Conservation (phyloP, 2,113 vertebrate genomes). For the Hemiprocne comata region DNA sequence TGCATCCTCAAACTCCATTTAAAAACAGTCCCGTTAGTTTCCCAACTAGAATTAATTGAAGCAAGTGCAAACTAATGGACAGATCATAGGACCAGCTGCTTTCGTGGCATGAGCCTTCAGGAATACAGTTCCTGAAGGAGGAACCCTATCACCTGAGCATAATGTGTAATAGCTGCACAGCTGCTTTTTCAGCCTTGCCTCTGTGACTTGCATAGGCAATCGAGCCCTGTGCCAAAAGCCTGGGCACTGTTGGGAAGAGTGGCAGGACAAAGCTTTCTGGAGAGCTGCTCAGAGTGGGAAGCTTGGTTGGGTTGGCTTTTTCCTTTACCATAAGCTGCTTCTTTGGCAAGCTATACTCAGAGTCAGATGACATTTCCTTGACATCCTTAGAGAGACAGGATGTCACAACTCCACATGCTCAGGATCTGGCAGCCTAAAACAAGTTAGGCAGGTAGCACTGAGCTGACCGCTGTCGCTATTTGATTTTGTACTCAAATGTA, state of each 20-base stretch:
- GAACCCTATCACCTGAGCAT: slow-evolving; percentile 56
- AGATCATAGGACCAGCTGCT: slow-evolving; percentile 50
- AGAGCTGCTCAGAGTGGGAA: neutral
- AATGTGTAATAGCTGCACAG: slow-evolving; percentile 24
- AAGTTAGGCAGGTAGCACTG: neutral
- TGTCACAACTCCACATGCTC: neutral
- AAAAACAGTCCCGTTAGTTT: neutral
- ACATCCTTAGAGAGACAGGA: neutral
- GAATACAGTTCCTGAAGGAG: slow-evolving; percentile 39
- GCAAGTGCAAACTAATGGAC: slow-evolving; percentile 21
- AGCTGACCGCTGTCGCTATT: neutral
- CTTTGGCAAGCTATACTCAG: neutral
- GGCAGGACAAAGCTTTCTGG: neutral
- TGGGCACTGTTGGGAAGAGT: rapidly evolving
- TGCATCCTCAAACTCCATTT: neutral
- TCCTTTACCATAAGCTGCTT: neutral
- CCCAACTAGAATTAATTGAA: slow-evolving; percentile 38
- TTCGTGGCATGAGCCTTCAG: slow-evolving; percentile 28
- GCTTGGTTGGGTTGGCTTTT: neutral
- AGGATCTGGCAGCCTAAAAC: neutral
- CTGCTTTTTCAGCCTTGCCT: slow-evolving; percentile 16
- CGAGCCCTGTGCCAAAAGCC: neutral
- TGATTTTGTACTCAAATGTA: neutral
- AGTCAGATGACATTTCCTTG: neutral
- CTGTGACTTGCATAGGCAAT: slow-evolving; percentile 47